phyloP scores from a whole-genome alignment of 2,797 vertebrate genomes.

The Morelia viridis region DNA sequence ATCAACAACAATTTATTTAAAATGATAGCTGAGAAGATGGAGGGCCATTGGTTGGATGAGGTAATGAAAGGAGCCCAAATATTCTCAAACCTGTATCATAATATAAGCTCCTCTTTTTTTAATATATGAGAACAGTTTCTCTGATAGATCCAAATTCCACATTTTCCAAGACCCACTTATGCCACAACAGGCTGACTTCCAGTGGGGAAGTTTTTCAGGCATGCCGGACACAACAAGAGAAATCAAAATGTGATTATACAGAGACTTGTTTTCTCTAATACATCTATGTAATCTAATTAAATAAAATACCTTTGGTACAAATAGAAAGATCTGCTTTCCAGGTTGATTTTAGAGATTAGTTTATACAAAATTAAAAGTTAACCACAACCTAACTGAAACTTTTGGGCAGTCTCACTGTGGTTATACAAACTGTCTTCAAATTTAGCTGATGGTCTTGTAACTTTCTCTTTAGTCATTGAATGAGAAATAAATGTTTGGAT shows the following conservation, averaged over 20 bases:
- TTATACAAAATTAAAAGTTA: not conserved
- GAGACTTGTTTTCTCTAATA: not conserved
- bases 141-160: not conserved
- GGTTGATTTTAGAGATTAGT: not conserved
- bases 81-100: not conserved
- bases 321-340: not conserved
- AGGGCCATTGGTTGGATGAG: not conserved
- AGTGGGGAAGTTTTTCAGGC: not conserved
- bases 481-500: not conserved
- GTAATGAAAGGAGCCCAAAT: not conserved
- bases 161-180: not conserved
- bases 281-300: not conserved
- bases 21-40: not conserved
- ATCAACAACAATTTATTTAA: not conserved
- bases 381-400: not conserved
- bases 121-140: not conserved
- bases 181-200: not conserved
- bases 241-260: not conserved
- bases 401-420: not conserved
- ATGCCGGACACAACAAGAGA: not conserved
- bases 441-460: not conserved
- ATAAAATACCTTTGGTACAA: not conserved
- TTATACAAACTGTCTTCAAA: not conserved
- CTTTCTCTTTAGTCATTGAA: not conserved
- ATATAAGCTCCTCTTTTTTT: not conserved